These are phyloP conservation scores for Tethea ocularis DNA, from an alignment of 2,888 invertebrate species.

Conservation along the genomic window DNA sequence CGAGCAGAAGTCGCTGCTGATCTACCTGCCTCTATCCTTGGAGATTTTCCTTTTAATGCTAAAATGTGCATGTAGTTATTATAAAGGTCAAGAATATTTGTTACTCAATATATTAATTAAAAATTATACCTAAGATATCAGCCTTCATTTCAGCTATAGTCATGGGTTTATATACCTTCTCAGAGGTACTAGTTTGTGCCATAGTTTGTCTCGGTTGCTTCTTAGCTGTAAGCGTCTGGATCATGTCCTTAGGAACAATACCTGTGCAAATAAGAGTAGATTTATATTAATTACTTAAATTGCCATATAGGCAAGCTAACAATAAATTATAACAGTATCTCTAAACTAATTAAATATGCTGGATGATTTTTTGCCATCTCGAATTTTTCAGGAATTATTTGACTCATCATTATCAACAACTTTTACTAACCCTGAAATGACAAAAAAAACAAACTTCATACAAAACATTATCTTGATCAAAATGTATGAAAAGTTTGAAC, in stretches of 20 bases:
- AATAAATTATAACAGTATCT: too few relatives aligned
- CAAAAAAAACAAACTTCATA: too few relatives aligned
- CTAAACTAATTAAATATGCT: too few relatives aligned
- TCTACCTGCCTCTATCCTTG: conserved; percentile 27
- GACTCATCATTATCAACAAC: too few relatives aligned
- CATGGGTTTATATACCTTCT: conserved; percentile 56
- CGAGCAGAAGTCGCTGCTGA: conserved; percentile 44
- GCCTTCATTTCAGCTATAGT: conserved; percentile 67
- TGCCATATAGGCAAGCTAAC: too few relatives aligned
- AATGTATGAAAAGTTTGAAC: too few relatives aligned
- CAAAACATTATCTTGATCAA: too few relatives aligned
- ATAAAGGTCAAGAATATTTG: not conserved
- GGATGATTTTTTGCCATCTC: too few relatives aligned
- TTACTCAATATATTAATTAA: conserved; percentile 7
- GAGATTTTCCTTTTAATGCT: conserved; percentile 54
- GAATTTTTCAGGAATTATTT: too few relatives aligned
- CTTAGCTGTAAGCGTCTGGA: conserved; percentile 50
- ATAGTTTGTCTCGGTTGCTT: conserved; percentile 54
- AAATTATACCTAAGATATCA: conserved; percentile 50
- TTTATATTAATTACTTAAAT: too few relatives aligned
- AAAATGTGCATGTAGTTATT: conserved; percentile 24
- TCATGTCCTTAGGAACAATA: conserved; percentile 54
- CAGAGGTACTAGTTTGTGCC: conserved; percentile 47
- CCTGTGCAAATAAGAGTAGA: conserved; percentile 42
- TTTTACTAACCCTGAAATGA: too few relatives aligned